A percentile compares a stretch with the other conserved stretches of the same genome.
Conservation (phyloP, 2,888 invertebrate species). For the Trisateles emortualis region DNA sequence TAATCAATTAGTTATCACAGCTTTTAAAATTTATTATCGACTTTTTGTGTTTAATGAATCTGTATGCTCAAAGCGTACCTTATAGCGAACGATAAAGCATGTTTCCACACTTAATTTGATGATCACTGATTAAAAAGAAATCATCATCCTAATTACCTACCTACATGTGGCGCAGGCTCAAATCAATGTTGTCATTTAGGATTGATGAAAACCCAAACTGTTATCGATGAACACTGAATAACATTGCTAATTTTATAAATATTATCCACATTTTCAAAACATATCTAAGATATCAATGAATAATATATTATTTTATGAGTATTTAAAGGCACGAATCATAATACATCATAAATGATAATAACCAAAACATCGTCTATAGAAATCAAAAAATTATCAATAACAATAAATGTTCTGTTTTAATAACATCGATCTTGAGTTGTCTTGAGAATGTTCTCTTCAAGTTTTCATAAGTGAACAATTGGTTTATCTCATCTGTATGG, state of each 20-base stretch:
- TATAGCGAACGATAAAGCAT: slow-evolving; percentile 30
- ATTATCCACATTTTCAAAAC: too few relatives aligned
- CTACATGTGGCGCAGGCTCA: too few relatives aligned
- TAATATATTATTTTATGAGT: too few relatives aligned
- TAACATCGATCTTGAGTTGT: slow-evolving; percentile 22
- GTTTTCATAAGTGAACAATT: slow-evolving; percentile 13
- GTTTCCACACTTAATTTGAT: not conserved
- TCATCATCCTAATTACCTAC: too few relatives aligned
- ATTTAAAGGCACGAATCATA: too few relatives aligned
- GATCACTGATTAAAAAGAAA: not conserved
- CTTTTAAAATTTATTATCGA: slow-evolving; percentile 42
- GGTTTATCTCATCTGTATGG: not conserved
- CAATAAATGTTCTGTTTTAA: slow-evolving; percentile 27
- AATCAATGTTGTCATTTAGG: too few relatives aligned
- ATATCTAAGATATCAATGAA: too few relatives aligned
- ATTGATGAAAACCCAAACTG: too few relatives aligned
- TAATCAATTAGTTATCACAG: slow-evolving; percentile 41
- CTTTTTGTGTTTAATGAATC: slow-evolving; percentile 45
- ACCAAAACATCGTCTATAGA: slow-evolving; percentile 1
- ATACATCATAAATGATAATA: too few relatives aligned
- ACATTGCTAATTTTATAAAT: too few relatives aligned
- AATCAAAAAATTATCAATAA: slow-evolving; percentile 42
- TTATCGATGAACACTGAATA: too few relatives aligned
- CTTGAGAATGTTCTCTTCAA: slow-evolving; percentile 29
- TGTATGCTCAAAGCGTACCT: slow-evolving; percentile 43